These are phyloP conservation scores for Epizoanthus fatuus DNA, from an alignment of 92 coral and sea anemone species.

Conservation along the genomic window DNA sequence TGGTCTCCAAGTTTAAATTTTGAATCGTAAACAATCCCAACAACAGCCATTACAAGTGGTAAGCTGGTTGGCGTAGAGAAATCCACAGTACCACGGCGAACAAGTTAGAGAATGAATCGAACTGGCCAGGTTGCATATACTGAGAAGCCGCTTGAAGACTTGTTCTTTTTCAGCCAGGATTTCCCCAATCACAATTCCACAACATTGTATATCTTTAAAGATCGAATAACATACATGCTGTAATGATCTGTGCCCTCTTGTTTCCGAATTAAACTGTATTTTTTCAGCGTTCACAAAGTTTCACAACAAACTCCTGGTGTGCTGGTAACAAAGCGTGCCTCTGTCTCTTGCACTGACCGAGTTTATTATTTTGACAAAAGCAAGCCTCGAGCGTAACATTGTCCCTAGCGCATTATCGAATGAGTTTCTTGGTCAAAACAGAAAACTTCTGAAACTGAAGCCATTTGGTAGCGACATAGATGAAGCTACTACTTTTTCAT, in stretches of 20 bases:
- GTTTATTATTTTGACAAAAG: slow-evolving; percentile 5
- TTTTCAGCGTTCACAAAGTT: not conserved
- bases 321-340: not conserved
- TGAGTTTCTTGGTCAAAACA: not conserved
- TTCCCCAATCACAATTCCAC: slow-evolving; percentile 6
- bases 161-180: not conserved
- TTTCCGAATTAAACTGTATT: not conserved
- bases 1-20: too few species aligned
- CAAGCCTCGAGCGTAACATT: not conserved
- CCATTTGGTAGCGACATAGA: too few species aligned
- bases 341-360: slow-evolving; percentile 11
- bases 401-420: not conserved
- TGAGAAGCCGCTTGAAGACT: not conserved
- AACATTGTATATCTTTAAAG: not conserved
- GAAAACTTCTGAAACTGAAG: too few species aligned
- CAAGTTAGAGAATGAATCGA: too few species aligned
- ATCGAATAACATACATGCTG: too few species aligned
- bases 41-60: too few species aligned
- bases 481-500: too few species aligned
- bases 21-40: too few species aligned
- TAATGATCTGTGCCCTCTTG: too few species aligned
- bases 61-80: too few species aligned
- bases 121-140: not conserved
- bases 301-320: slow-evolving; percentile 4
- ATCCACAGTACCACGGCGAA: too few species aligned